Evolutionary conservation across 2,113 vertebrate species (phyloP), one percentile per base, ranked within the genome.

Genomic region (Globicephala melas): DNA sequence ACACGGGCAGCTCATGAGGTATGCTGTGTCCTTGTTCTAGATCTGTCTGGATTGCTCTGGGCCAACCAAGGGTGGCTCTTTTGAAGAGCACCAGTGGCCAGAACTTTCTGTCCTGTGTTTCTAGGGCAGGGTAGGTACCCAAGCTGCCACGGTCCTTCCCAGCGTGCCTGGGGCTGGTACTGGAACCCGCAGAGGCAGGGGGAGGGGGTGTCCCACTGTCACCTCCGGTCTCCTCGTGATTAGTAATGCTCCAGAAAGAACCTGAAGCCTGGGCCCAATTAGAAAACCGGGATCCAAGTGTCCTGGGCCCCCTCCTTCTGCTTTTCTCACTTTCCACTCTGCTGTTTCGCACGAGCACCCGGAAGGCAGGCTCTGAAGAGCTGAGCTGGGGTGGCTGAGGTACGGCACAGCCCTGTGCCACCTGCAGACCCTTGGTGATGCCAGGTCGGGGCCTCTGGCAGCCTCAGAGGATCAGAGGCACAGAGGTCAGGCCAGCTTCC

Each of bases 391-490:
- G 44, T 18, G 10, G 36, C 20, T n/a, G 44, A 67, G 28, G 8
- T 25, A 0, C 0, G 8, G 21, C 23, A 15, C 36, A n/a, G 1
- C 31, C n/a, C 65, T 11, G 18, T 20, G 33, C 65, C 53, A 53
- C 53, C 70, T 31, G 4, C 31, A 31, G 11, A 14, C 71, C 18
- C 25, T 50, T 17, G 2, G 77, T 84, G 58, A 38, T 85, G 81
- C 85, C 28, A 47, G 38, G 65, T 26, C 67, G 71, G 62, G 73
- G 38, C 50, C 47, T 81, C 50, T 86, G 70, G 10, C 44, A 6
- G 41, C 77, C 89, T 91, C 82, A 84, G 81, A 85, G 71, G 68
- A 44, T n/a, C 25, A 26, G 77, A 53, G 71, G 36, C 73, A 82
- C n/a, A 89, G 62, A 36, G 79, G 50, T 36, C 76, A 89, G 71